A percentile compares a stretch with the other conserved stretches of the same genome.
Conservation (phyloP, 2,113 vertebrate species). For the Azemiops feae region DNA sequence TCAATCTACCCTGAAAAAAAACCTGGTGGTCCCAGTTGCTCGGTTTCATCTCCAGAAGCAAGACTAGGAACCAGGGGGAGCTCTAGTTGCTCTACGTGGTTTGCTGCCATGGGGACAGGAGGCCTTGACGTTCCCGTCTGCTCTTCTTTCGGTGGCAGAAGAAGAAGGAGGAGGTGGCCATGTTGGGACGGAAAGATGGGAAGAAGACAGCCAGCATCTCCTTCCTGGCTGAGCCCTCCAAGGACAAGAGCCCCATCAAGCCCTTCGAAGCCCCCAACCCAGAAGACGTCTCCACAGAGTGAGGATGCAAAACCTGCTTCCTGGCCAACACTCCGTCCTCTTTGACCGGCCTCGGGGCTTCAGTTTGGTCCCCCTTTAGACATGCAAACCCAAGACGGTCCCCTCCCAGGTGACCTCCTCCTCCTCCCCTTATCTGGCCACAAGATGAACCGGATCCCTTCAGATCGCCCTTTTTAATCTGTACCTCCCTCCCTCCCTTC, state of each 20-base stretch:
- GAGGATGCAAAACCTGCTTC: slow-evolving; percentile 38
- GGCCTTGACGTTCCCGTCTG: too few species aligned
- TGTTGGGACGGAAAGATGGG: slow-evolving; percentile 44
- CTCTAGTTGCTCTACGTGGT: neutral
- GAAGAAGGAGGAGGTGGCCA: slow-evolving; percentile 46
- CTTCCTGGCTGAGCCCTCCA: slow-evolving; percentile 28
- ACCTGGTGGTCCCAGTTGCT: neutral
- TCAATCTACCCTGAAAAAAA: neutral
- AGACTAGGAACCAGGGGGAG: neutral
- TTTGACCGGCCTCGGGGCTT: neutral
- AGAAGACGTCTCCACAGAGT: slow-evolving; percentile 71
- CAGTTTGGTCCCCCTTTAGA: too few species aligned
- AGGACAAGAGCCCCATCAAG: slow-evolving; percentile 4
- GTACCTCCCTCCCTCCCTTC: neutral
- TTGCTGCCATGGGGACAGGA: neutral
- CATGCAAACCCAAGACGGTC: too few species aligned
- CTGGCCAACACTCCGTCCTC: slow-evolving; percentile 20
- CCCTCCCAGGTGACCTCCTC: too few species aligned
- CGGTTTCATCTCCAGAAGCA: neutral
- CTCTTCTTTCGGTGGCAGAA: neutral
- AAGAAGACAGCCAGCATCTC: slow-evolving; percentile 11
- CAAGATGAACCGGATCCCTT: neutral
- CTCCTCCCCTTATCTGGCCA: too few species aligned
- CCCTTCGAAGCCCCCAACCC: slow-evolving; percentile 43
- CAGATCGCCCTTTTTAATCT: neutral